A percentile compares a stretch with the other conserved stretches of the same genome.
Evolutionary conservation across 37 sponge, comb jelly and placozoan species (phyloP).

Genomic region (Aphrocallistes beatrix): DNA sequence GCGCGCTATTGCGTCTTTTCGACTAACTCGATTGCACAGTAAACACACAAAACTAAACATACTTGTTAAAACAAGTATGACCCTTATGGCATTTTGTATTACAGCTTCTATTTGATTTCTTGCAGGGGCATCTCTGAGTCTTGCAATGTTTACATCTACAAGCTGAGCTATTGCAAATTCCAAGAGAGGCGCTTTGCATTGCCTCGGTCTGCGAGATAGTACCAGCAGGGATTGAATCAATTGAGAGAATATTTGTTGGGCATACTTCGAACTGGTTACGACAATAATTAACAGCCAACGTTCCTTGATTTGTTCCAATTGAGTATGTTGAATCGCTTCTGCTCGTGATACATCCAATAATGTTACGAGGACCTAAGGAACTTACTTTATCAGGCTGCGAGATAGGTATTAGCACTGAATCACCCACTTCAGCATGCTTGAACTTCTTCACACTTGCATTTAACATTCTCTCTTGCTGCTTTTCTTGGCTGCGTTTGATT

Average conservation of each 20-base stretch:
- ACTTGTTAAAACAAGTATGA: background rate
- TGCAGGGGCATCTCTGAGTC: background rate
- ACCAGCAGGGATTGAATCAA: background rate
- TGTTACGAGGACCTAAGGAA: background rate
- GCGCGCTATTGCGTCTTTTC: too few species aligned
- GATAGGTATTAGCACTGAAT: background rate
- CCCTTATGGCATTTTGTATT: background rate
- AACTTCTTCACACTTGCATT: background rate
- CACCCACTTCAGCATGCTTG: background rate
- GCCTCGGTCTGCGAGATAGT: background rate
- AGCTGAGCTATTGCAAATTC: background rate
- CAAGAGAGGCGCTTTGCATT: background rate
- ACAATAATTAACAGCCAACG: background rate
- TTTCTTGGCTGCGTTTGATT: background rate
- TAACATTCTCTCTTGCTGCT: background rate
- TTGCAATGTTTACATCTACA: background rate
- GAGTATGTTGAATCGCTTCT: background rate
- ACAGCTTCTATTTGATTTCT: background rate
- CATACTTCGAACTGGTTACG: background rate
- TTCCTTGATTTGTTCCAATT: background rate
- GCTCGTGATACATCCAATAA: background rate
- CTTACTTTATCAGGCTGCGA: background rate
- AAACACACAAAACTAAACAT: too few species aligned
- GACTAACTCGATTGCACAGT: too few species aligned
- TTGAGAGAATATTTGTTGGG: background rate